Base-by-base conservation (phyloP, 2,113 vertebrate species). In the Scophthalmus maximus region DNA sequence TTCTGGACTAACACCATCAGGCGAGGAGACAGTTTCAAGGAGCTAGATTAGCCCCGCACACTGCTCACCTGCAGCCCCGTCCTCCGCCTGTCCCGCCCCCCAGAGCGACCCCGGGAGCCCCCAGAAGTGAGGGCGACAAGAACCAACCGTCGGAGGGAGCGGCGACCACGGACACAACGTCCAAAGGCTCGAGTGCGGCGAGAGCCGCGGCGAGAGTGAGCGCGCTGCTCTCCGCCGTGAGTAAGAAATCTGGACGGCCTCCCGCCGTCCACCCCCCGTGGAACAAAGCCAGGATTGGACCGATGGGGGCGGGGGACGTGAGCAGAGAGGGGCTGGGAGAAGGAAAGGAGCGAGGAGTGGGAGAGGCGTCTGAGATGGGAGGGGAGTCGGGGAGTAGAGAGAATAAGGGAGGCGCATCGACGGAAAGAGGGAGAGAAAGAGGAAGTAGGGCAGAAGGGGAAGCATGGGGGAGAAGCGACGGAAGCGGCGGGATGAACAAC, bases 261-360 rank as follows among this genome's bases (percentile, higher is more conserved):
- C 73, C 87, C 6, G 58, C 76, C 23, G 71, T 89, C 69, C 92
- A 77, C 52, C 86, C 91, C 0, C 93, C 92, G 0, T 98, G 97
- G 98, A 98, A 93, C 83, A 96, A 94, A 81, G 93, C 95, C 73
- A 94, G 92, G 85, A 94, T 98, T 60, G 92, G 94, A 76, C 98
- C 98, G 0, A 88, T 94, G 88, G 93, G 69, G 79, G 91, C 92
- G 26, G 83, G 89, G 0, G 55, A 9, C 6, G 2, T 80, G 9
- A 78, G 76, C 20, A 89, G 90, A 58, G 67, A 53, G 5, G 55
- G 47, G 20, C 1, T 22, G 42, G 62, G 36, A 59, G 65, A 68
- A 27, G 57, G 36, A 55, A 57, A 9, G 20, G 32, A 0, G 7
- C 64, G 68, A 20, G 42, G 17, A 58, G 20, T 9, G 8, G 52